phyloP scores from a whole-genome alignment of 2,797 vertebrate genomes.

The Heliangelus exortis region DNA sequence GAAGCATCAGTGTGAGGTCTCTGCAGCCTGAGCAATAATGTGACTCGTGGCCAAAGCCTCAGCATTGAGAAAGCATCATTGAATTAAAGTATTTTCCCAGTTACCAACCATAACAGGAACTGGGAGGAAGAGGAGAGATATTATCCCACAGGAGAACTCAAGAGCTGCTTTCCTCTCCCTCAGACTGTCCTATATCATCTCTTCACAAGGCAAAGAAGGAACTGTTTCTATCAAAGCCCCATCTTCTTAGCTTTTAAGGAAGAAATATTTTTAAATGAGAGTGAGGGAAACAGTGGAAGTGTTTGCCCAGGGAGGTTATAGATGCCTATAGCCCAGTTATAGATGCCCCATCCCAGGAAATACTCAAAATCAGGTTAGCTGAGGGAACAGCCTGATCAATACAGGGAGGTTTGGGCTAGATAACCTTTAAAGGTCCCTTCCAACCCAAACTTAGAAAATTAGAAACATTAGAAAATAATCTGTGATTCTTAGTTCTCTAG shows the following conservation, averaged over 20 bases:
- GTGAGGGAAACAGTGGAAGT: neutral
- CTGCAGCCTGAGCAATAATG: accelerated
- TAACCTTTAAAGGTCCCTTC: neutral
- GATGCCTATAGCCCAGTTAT: too few relatives aligned
- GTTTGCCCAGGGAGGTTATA: neutral
- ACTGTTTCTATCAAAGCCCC: neutral
- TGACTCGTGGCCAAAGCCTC: neutral
- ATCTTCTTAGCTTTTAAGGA: neutral
- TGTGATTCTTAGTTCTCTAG: neutral
- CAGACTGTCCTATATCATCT: too few relatives aligned
- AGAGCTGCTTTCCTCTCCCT: neutral
- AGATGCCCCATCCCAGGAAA: neutral
- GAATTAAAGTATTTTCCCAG: neutral
- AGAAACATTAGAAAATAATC: too few relatives aligned
- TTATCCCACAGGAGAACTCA: neutral
- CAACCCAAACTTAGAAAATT: neutral
- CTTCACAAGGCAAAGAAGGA: neutral
- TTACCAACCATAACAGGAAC: accelerated
- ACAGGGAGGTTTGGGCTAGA: accelerated
- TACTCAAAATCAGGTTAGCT: neutral
- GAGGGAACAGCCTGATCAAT: accelerated
- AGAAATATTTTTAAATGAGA: neutral
- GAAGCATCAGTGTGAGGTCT: accelerated
- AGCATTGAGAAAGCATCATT: accelerated
- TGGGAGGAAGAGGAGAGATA: accelerated